Evolutionary conservation across 2,797 vertebrate genomes (phyloP), one percentile per base, ranked within the genome.

Genomic region (Momotus momota): DNA sequence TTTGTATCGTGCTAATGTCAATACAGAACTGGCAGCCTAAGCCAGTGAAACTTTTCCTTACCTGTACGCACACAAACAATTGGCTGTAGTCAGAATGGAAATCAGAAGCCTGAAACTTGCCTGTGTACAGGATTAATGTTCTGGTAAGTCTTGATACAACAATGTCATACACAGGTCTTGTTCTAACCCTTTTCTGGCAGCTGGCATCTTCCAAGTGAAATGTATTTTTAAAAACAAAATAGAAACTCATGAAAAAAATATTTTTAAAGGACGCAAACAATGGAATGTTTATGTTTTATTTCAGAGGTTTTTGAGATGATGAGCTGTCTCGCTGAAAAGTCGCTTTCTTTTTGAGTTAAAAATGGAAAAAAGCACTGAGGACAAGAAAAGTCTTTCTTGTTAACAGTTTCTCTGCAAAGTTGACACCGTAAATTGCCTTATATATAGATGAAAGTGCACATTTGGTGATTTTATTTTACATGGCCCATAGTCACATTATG

Each of bases 111-210:
- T 84, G 62, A 79, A 71, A 48, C 75, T 82, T 77, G 16, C 43
- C 73, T 29, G 9, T 6, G 14, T 23, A 14, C 12, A 54, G 78
- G 8, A 29, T 89, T 89, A 21, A 3, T 62, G 21, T 79, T 61
- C 49, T 72, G 41, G 3, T 61, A 33, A 17, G 11, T 62, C 46
- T 84, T 0, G 0, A 1, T 74, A 31, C 1, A 4, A 9, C 29
- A 5, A 4, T 23, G 23, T 45, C 45, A 7, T 26, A 17, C 6
- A 7, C 2, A 6, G 33, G 15, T 64, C 25, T 57, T 35, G 27
- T 57, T 38, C 22, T 87, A 25, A 72, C 16, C 27, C 6, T 18
- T 27, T 82, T 58, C 69, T 89, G 61, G 35, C 60, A 91, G 55
- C 19, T 62, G 9, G 8, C 2, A 0, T 67, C 55, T 82, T 80